Percentiles rank a stretch among this genome's conserved stretches.
Conservation (phyloP, 2,113 vertebrate species). For the Xiphophorus couchianus region DNA sequence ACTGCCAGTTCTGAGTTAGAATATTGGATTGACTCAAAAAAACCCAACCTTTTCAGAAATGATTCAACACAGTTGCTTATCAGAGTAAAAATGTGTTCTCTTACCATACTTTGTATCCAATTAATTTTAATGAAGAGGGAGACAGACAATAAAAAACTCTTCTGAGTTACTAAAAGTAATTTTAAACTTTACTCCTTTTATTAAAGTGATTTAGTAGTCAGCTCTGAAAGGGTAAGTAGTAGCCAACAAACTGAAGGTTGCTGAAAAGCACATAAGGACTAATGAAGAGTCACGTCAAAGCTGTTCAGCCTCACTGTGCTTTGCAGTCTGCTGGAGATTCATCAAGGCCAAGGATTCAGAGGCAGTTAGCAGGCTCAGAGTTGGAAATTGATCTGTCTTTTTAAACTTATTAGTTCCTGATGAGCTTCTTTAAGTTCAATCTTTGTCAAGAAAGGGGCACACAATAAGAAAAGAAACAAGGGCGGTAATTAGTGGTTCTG, state of each 20-base stretch:
- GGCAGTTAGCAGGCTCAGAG: slow-evolving; percentile 32
- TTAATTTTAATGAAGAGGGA: no score
- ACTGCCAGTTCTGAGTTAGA: neutral
- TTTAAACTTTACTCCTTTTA: neutral
- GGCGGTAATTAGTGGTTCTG: neutral
- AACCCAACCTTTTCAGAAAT: neutral
- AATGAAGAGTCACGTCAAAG: slow-evolving; percentile 50
- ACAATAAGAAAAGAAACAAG: neutral
- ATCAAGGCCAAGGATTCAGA: slow-evolving; percentile 22
- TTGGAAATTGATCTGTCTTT: slow-evolving; percentile 34
- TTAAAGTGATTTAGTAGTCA: slow-evolving; percentile 7
- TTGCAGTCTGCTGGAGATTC: slow-evolving; percentile 43
- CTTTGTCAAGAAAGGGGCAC: neutral
- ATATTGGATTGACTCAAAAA: neutral
- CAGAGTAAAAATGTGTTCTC: no score
- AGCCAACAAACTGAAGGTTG: slow-evolving; percentile 10
- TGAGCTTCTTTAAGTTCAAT: slow-evolving; percentile 13
- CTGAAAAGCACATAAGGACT: slow-evolving; percentile 49
- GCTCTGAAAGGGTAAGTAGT: neutral
- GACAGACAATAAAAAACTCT: no score
- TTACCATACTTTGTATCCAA: no score
- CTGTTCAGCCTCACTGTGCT: slow-evolving; percentile 47
- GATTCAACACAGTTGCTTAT: no score
- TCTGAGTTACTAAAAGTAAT: no score
- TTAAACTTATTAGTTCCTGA: slow-evolving; percentile 32